These are phyloP conservation scores for Ametastegia equiseti DNA, from an alignment of 2,888 invertebrate genomes.

Conservation along the genomic window DNA sequence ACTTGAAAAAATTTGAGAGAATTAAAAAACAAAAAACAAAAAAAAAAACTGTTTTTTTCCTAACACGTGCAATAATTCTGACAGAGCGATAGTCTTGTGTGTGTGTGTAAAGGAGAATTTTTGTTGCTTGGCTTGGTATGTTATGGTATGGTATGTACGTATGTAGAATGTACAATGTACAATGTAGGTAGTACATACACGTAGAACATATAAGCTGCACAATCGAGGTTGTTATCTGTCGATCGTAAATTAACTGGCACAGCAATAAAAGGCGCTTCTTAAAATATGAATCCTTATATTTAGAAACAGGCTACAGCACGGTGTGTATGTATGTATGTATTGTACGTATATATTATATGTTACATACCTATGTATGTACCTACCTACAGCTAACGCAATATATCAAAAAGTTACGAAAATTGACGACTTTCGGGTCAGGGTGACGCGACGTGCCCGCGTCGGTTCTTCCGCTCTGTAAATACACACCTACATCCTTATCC, in stretches of 20 bases:
- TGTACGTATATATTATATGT: too few relatives aligned
- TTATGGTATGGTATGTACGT: too few relatives aligned
- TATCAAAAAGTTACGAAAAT: constrained; percentile 40
- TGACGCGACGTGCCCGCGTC: neutral
- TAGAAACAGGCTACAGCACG: constrained; percentile 2
- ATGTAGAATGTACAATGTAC: neutral
- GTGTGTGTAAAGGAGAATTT: too few relatives aligned
- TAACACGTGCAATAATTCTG: too few relatives aligned
- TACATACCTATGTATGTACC: neutral
- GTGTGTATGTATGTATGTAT: neutral
- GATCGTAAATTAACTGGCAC: constrained; percentile 42
- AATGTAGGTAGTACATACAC: constrained; percentile 8
- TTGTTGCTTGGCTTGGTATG: too few relatives aligned
- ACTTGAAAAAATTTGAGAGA: neutral
- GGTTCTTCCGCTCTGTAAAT: neutral
- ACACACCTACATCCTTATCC: too few relatives aligned
- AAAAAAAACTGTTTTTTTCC: neutral
- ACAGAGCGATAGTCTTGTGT: too few relatives aligned
- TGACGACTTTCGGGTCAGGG: constrained; percentile 11
- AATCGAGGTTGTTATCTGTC: constrained; percentile 52
- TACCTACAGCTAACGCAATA: neutral
- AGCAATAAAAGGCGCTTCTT: neutral
- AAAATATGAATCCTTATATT: constrained; percentile 38
- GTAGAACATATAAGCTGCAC: constrained; percentile 57
- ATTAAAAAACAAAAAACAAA: neutral